These are phyloP conservation scores for Rhodeus uyekii DNA, from an alignment of 2,797 vertebrate species.

Conservation along the genomic window DNA sequence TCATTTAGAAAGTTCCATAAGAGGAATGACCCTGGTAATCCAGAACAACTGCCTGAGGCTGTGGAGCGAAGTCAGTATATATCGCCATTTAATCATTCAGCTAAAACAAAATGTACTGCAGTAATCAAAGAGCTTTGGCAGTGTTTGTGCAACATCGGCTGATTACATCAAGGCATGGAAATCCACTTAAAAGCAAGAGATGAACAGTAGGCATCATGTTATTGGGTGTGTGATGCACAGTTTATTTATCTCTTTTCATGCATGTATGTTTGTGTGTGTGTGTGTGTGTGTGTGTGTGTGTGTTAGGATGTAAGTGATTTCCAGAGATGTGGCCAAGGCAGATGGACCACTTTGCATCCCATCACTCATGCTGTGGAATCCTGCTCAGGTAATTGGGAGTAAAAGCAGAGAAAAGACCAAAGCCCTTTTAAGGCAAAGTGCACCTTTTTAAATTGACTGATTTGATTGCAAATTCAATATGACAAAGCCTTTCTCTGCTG, in stretches of 20 bases:
- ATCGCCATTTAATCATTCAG: slow-evolving; percentile 43
- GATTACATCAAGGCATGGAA: slow-evolving; percentile 43
- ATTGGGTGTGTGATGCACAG: neutral
- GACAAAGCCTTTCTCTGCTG: slow-evolving; percentile 20
- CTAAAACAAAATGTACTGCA: slow-evolving; percentile 30
- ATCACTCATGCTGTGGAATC: slow-evolving; percentile 40
- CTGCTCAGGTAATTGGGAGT: slow-evolving; percentile 33
- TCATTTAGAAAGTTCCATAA: neutral
- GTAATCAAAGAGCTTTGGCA: slow-evolving; percentile 39
- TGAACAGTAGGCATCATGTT: neutral
- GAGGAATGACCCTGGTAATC: neutral
- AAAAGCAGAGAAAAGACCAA: slow-evolving; percentile 32
- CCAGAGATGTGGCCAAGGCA: neutral
- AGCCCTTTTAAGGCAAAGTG: slow-evolving; percentile 33
- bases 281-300: neutral
- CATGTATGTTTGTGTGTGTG: neutral
- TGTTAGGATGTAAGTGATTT: too few species aligned
- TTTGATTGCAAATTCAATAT: slow-evolving; percentile 48
- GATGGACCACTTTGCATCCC: slow-evolving; percentile 37
- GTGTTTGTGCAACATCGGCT: slow-evolving; percentile 28
- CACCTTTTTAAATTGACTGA: slow-evolving; percentile 49
- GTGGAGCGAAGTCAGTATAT: slow-evolving; percentile 18
- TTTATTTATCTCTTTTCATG: neutral
- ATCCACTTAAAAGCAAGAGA: slow-evolving; percentile 24
- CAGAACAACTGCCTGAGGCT: neutral